These are phyloP conservation scores for Esox lucius DNA, from an alignment of 2,797 vertebrate genomes.

Conservation along the genomic window DNA sequence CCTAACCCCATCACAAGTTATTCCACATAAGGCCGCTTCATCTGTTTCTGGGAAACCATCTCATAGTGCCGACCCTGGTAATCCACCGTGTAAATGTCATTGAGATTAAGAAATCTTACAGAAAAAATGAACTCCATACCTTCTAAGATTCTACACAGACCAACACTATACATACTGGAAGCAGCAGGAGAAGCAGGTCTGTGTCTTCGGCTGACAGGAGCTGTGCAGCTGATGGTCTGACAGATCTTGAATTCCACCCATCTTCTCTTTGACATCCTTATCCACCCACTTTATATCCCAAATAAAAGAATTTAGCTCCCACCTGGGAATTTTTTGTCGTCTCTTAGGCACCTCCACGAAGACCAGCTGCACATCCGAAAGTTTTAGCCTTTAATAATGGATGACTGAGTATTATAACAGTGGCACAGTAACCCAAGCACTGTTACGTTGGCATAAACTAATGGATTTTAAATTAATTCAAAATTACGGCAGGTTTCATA, in stretches of 20 bases:
- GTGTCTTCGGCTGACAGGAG: conserved; percentile 72
- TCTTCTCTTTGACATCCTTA: conserved; percentile 83
- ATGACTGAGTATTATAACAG: conserved; percentile 77
- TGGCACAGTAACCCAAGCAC: conserved; percentile 74
- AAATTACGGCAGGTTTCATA: neutral
- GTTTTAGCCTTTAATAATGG: conserved; percentile 85
- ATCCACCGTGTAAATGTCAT: neutral
- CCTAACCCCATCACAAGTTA: neutral
- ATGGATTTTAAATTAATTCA: conserved; percentile 30
- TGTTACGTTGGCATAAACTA: conserved; percentile 37
- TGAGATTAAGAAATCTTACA: neutral
- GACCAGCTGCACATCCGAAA: conserved; percentile 62
- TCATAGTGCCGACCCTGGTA: neutral
- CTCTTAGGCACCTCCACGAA: conserved; percentile 41
- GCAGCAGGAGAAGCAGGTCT: conserved; percentile 61
- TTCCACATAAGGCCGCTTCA: neutral
- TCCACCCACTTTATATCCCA: neutral
- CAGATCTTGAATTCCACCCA: conserved; percentile 83
- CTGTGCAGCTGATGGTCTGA: conserved; percentile 84
- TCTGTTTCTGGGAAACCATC: neutral
- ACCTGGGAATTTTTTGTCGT: conserved; percentile 39
- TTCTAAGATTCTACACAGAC: neutral
- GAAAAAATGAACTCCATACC: neutral
- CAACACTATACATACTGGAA: conserved; percentile 23
- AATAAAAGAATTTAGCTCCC: conserved; percentile 23